phyloP scores from a whole-genome alignment of 2,797 vertebrate species.

The Pangasius krempfi region DNA sequence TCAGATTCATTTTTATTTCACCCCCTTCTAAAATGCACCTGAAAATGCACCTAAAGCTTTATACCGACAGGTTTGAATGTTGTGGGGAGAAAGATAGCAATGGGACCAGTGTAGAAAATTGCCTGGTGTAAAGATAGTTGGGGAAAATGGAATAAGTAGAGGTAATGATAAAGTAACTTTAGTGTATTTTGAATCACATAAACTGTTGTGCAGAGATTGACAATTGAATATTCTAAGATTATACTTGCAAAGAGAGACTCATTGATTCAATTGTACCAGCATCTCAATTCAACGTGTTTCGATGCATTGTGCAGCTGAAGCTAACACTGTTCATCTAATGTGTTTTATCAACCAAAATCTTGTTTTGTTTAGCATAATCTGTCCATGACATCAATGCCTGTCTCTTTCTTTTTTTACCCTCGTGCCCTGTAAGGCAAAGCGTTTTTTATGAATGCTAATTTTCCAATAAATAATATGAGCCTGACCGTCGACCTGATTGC shows the following conservation, averaged over 20 bases:
- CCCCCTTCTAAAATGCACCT: not conserved
- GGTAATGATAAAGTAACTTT: not conserved
- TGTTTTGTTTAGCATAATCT: constrained; percentile 18
- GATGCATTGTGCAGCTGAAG: not conserved
- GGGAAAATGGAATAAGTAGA: not conserved
- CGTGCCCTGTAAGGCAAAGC: constrained; percentile 19
- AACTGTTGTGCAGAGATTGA: not conserved
- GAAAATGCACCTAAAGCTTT: not conserved
- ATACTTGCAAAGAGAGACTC: not conserved
- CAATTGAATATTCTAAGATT: not conserved
- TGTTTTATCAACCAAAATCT: constrained; percentile 26
- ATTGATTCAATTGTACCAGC: not conserved
- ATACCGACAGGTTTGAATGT: not conserved
- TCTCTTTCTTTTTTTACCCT: not conserved
- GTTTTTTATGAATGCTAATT: constrained; percentile 46
- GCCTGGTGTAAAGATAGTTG: not conserved
- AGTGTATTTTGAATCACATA: not conserved
- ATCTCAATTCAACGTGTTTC: not conserved
- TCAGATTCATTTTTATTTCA: not conserved
- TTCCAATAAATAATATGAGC: constrained; percentile 44
- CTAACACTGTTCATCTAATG: constrained; percentile 8
- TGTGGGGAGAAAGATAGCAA: too few species aligned
- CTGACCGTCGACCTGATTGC: constrained; percentile 40
- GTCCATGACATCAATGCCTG: constrained; percentile 15
- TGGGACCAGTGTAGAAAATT: not conserved